Evolutionary conservation across 2,797 vertebrate species (phyloP).

Genomic region (Myotis daubentonii): DNA sequence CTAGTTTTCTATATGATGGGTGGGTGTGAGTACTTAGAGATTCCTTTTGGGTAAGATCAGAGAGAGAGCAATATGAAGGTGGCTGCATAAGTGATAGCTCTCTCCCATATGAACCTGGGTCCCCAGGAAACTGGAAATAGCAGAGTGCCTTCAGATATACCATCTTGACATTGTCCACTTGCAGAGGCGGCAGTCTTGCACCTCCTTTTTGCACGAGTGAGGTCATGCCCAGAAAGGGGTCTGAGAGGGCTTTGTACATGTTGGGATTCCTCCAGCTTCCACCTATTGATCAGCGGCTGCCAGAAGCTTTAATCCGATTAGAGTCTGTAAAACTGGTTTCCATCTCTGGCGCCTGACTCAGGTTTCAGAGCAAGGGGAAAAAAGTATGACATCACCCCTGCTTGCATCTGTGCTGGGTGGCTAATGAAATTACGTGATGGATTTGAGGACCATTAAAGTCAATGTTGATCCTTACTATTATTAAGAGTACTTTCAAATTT

Average conservation of each 20-base stretch:
- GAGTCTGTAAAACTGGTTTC: constrained; percentile 87
- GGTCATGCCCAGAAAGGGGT: constrained; percentile 51
- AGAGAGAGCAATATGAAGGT: not conserved
- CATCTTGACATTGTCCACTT: not conserved
- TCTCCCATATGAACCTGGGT: not conserved
- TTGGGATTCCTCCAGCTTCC: constrained; percentile 82
- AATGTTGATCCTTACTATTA: constrained; percentile 89
- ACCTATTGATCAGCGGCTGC: constrained; percentile 83
- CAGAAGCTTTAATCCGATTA: constrained; percentile 88
- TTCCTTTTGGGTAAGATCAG: not conserved
- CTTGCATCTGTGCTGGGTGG: constrained; percentile 86
- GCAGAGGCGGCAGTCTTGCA: not conserved
- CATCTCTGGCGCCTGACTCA: constrained; percentile 88
- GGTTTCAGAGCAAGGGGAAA: constrained; percentile 86
- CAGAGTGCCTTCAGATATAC: not conserved
- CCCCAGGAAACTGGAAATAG: not conserved
- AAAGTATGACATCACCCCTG: constrained; percentile 88
- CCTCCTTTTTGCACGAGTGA: not conserved
- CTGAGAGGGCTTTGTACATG: constrained; percentile 64
- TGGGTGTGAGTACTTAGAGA: not conserved
- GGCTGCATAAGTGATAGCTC: not conserved
- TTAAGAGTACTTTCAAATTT: constrained; percentile 90
- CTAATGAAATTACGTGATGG: constrained; percentile 89
- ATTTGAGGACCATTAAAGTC: constrained; percentile 89
- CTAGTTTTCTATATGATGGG: not conserved